Conservation (phyloP, 2,113 vertebrate genomes). For the Antigone vipio region DNA sequence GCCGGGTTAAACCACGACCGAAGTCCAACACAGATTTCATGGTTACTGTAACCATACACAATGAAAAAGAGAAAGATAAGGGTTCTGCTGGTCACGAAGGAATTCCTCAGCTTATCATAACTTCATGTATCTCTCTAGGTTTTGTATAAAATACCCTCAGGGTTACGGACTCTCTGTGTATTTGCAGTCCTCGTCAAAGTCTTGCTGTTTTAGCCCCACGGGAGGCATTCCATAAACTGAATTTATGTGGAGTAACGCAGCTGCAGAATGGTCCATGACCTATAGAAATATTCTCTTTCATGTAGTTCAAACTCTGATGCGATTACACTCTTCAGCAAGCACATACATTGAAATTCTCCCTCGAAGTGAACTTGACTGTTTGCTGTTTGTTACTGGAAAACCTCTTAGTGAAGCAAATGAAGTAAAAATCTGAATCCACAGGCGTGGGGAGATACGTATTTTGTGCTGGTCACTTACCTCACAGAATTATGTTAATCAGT, state of each 20-base stretch:
- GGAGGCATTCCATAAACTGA: not conserved
- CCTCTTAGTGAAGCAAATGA: not conserved
- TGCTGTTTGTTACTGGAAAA: not conserved
- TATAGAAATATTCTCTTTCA: not conserved
- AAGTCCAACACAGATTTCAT: accelerated
- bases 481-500: not conserved
- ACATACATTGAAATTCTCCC: not conserved
- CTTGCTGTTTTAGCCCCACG: not conserved
- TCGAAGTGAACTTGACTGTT: not conserved
- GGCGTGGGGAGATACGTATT: not conserved
- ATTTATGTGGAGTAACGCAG: not conserved
- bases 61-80: not conserved
- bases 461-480: not conserved
- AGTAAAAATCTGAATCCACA: not conserved
- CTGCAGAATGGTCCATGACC: slow-evolving; percentile 15
- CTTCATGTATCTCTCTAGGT: not conserved
- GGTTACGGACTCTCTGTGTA: not conserved
- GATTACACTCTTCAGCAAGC: slow-evolving; percentile 55
- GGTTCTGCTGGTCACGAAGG: not conserved
- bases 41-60: not conserved
- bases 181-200: not conserved
- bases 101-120: not conserved
- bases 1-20: no score
- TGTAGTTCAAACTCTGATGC: slow-evolving; percentile 6
- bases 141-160: not conserved